Base-by-base conservation (phyloP, 2,113 vertebrate species). In the Plecotus auritus region DNA sequence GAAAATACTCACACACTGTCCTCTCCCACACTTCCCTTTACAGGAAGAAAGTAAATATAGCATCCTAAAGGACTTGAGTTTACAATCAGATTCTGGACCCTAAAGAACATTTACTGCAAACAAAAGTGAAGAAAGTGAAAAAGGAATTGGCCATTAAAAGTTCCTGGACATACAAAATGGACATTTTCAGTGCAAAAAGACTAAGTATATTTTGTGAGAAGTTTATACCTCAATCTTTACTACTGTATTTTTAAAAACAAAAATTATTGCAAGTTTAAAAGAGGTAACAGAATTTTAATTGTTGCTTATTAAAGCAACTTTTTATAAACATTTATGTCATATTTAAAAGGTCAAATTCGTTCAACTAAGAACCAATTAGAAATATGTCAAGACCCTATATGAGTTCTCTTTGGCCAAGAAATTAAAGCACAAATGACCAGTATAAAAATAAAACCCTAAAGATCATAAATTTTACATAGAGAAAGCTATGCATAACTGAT, bases 201-300 rank as follows among this genome's bases (percentile, higher is more conserved):
- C 96, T 98, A 98, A 98, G 98, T 98, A 98, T 98, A 98, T 96
- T 96, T 99, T 99, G 83, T 97, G 97, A 97, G 97, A 96, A 97
- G 96, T 97, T 99, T 99, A 99, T 99, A 99, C 99, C 99, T 99
- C 99, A 99, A 98, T 98, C 97, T 98, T 99, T 98, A 98, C 98
- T 99, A 99, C 99, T 99, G 99, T 99, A 99, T 98, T 97, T 98
- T 98, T 91, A 9, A 93, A 96, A 97, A 45, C 59, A 95, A 97
- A 97, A 91, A 80, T 91, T 26, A 72, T 81, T 85, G 92, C 93
- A 96, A 86, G 78, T 92, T 94, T 84, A 32, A 92, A 82, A 95
- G 93, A 91, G 42, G 85, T 90, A 97, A 97, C n/a, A 67, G 86
- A 90, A 90, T 64, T 97, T 56, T 12, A 96, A 95, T n/a, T 96